Evolutionary conservation across 2,888 invertebrate genomes (phyloP).

Genomic region (Torymus tubicola): DNA sequence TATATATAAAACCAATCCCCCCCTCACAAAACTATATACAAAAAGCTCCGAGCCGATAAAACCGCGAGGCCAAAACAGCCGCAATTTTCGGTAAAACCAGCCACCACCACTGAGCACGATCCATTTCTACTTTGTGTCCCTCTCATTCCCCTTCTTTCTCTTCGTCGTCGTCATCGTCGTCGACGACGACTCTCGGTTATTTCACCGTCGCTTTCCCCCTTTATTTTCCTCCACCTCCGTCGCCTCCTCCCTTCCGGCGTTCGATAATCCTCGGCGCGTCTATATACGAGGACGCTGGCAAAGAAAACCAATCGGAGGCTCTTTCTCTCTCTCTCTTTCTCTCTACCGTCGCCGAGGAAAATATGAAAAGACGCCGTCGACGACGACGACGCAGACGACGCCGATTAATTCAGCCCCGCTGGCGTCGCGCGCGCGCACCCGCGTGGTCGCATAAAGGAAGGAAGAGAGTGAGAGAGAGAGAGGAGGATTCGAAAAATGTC

Average conservation of each 20-base stretch:
- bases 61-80: background rate
- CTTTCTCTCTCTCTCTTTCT: background rate
- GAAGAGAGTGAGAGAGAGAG: background rate
- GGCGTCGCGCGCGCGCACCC: conserved; percentile 10
- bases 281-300: conserved; percentile 45
- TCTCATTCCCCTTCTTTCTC: background rate
- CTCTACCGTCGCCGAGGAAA: conserved; percentile 33
- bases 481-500: conserved; percentile 49
- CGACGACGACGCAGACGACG: conserved; percentile 28
- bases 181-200: background rate
- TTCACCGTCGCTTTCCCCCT: background rate
- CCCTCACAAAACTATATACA: background rate
- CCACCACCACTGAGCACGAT: background rate
- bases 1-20: background rate
- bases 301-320: conserved; percentile 56
- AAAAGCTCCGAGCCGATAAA: background rate
- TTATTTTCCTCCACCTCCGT: no score
- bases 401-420: conserved; percentile 51
- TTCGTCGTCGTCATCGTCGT: background rate
- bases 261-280: conserved; percentile 51
- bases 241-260: conserved; percentile 14
- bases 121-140: background rate
- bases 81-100: conserved; percentile 22
- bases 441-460: background rate
- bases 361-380: conserved; percentile 54